Percentiles rank a stretch among this genome's conserved stretches.
Evolutionary conservation across 1,140 invertebrate genomes (phyloP).

Genomic region (Adelges cooleyi): DNA sequence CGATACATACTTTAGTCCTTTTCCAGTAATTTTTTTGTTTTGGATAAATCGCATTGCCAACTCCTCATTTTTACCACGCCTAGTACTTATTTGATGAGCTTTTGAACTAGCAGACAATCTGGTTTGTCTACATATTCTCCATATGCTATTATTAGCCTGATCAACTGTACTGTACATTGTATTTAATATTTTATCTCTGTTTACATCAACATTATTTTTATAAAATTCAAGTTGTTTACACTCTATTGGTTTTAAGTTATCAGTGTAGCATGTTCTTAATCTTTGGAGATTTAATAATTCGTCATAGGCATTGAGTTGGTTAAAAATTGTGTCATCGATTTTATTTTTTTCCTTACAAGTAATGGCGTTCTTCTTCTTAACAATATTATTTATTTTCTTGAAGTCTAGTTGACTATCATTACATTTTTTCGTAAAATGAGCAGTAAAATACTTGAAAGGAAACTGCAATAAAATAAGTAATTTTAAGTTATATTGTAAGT

Average conservation of each 20-base stretch:
- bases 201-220: not conserved
- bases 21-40: constrained; percentile 6
- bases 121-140: not conserved
- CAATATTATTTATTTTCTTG: not conserved
- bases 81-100: constrained; percentile 16
- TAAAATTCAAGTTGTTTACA: constrained; percentile 4
- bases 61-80: not conserved
- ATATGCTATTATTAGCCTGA: constrained; percentile 1
- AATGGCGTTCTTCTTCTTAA: no score
- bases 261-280: not conserved
- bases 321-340: constrained; percentile 7
- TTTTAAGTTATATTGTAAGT: no score
- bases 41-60: constrained; percentile 1
- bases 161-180: constrained; percentile 3
- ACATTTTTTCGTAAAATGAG: not conserved
- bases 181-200: constrained; percentile 13
- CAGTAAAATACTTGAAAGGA: constrained; percentile 14
- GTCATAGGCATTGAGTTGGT: constrained; percentile 8
- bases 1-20: constrained; percentile 20
- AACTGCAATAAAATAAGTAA: constrained; percentile 18
- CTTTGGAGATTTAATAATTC: not conserved
- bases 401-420: not conserved
- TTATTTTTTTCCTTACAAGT: not conserved
- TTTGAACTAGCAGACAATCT: constrained; percentile 19
- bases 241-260: not conserved